These are phyloP conservation scores for Cryptosula pallasiana DNA, from an alignment of 2,888 invertebrate genomes.

Conservation along the genomic window DNA sequence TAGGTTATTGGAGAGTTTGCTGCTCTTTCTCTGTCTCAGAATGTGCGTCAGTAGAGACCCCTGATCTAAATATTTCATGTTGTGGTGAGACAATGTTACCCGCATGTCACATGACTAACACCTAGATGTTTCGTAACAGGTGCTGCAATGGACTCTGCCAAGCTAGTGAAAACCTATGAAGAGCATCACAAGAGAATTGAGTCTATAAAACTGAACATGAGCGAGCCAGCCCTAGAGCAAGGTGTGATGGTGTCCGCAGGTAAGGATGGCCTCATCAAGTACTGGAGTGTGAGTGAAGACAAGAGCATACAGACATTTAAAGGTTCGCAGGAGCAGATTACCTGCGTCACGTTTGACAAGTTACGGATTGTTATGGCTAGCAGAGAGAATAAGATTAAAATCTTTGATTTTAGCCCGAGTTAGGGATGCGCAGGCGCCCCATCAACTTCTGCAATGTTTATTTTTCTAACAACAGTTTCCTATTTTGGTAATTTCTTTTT, in stretches of 20 bases:
- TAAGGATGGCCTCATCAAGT: conserved; percentile 43
- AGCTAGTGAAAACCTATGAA: conserved; percentile 37
- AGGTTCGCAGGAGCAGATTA: conserved; percentile 36
- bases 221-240: conserved; percentile 32
- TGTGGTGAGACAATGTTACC: too few relatives aligned
- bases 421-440: too few relatives aligned
- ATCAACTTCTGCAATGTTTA: background rate
- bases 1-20: too few relatives aligned
- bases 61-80: too few relatives aligned
- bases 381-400: conserved; percentile 40
- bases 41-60: too few relatives aligned
- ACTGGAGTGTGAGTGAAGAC: conserved; percentile 38
- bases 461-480: background rate
- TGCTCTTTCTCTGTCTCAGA: too few relatives aligned
- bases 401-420: conserved; percentile 38
- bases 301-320: conserved; percentile 42
- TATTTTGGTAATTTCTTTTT: too few relatives aligned
- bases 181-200: conserved; percentile 42
- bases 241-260: conserved; percentile 44
- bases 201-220: conserved; percentile 36
- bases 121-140: background rate
- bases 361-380: conserved; percentile 42
- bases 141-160: conserved; percentile 27
- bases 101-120: too few relatives aligned
- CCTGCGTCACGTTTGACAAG: conserved; percentile 42